Percentiles rank a stretch among this genome's conserved stretches.
Evolutionary conservation across 1,140 invertebrate genomes (phyloP).

Genomic region (Chironomus tepperi): DNA sequence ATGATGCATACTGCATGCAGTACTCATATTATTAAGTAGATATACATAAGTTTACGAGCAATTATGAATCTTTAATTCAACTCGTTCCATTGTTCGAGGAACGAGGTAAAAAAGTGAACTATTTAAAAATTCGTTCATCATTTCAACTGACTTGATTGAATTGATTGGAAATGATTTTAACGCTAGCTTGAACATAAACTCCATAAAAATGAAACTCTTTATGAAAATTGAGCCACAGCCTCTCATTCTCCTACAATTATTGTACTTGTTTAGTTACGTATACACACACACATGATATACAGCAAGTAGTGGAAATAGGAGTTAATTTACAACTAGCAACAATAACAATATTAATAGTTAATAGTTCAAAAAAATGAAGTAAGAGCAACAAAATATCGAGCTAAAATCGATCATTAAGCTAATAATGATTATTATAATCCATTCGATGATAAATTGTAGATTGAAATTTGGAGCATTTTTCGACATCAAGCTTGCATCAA

Average conservation of each 20-base stretch:
- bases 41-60: too few species aligned
- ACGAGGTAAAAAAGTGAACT: too few species aligned
- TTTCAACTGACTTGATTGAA: too few species aligned
- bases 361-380: background rate
- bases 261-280: conserved; percentile 1
- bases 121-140: too few species aligned
- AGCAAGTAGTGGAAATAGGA: background rate
- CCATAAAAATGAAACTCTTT: too few species aligned
- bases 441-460: conserved; percentile 17
- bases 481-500: background rate
- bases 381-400: conserved; percentile 5
- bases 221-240: too few species aligned
- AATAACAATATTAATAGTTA: background rate
- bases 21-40: too few species aligned
- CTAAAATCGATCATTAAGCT: conserved; percentile 21
- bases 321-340: background rate
- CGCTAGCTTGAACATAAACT: too few species aligned
- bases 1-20: too few species aligned
- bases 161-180: too few species aligned
- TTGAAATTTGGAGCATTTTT: conserved; percentile 6
- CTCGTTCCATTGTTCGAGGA: too few species aligned
- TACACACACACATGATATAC: background rate
- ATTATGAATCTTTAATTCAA: too few species aligned
- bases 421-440: conserved; percentile 15
- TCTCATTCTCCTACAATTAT: background rate